Conservation (phyloP, 2,797 vertebrate genomes). For the Tragopan temminckii region DNA sequence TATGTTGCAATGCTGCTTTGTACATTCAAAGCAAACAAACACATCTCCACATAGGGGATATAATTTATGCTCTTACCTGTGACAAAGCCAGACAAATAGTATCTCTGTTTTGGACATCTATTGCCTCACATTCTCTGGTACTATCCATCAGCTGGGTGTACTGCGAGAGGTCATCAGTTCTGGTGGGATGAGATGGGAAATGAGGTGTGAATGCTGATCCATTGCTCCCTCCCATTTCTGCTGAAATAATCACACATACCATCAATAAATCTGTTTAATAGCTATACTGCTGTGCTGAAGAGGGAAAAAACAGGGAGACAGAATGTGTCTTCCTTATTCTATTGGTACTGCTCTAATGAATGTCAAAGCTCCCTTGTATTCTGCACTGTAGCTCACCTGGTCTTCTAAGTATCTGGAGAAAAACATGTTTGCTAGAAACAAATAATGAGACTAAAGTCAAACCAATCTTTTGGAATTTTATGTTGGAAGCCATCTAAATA, state of each 20-base stretch:
- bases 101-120: background rate
- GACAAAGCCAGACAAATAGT: background rate
- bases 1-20: background rate
- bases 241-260: background rate
- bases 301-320: background rate
- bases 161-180: background rate
- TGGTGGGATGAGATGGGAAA: background rate
- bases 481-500: background rate
- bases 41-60: background rate
- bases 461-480: fast-evolving
- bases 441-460: background rate
- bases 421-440: background rate
- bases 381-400: background rate
- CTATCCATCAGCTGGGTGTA: background rate
- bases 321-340: background rate
- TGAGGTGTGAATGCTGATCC: constrained; percentile 1
- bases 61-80: background rate
- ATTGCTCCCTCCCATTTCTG: background rate
- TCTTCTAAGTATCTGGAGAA: fast-evolving
- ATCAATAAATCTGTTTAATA: constrained; percentile 32
- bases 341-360: background rate
- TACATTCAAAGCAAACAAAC: background rate
- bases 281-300: background rate
- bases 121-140: background rate
- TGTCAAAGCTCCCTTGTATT: background rate